Percentiles rank a stretch among this genome's conserved stretches.
Evolutionary conservation across 2,113 vertebrate species (phyloP).

Genomic region (Rhinopomastus cyanomelas): DNA sequence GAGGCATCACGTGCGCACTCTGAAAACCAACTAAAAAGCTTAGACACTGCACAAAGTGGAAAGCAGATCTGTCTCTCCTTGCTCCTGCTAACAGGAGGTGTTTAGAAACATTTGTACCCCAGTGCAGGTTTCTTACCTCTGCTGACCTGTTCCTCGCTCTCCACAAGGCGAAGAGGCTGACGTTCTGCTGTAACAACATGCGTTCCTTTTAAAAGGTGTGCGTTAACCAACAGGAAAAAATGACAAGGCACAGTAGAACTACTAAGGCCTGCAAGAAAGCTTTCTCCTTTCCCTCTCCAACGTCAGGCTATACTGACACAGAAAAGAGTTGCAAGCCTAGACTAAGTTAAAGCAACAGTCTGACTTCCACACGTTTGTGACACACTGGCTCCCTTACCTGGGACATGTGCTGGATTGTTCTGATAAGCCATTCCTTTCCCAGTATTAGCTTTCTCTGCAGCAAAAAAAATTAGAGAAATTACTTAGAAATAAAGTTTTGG

Average conservation of each 20-base stretch:
- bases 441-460: rapidly evolving
- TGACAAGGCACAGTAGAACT: not conserved
- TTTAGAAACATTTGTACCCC: not conserved
- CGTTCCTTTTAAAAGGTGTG: not conserved
- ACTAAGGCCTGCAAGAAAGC: not conserved
- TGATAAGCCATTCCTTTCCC: rapidly evolving
- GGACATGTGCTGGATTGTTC: not conserved
- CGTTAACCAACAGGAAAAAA: not conserved
- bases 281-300: not conserved
- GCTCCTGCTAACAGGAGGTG: not conserved
- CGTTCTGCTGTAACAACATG: not conserved
- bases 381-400: not conserved
- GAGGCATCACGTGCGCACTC: not conserved
- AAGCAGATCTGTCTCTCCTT: not conserved
- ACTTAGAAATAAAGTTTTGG: not conserved
- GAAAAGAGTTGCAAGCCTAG: not conserved
- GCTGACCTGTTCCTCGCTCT: not conserved
- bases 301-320: not conserved
- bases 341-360: not conserved
- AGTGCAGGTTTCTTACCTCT: not conserved
- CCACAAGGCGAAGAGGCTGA: rapidly evolving
- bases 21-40: not conserved
- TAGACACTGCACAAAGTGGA: not conserved
- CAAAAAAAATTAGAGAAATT: not conserved
- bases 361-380: not conserved